Base-by-base conservation (phyloP, 1,140 invertebrate species). In the Eupristina koningsbergeri region DNA sequence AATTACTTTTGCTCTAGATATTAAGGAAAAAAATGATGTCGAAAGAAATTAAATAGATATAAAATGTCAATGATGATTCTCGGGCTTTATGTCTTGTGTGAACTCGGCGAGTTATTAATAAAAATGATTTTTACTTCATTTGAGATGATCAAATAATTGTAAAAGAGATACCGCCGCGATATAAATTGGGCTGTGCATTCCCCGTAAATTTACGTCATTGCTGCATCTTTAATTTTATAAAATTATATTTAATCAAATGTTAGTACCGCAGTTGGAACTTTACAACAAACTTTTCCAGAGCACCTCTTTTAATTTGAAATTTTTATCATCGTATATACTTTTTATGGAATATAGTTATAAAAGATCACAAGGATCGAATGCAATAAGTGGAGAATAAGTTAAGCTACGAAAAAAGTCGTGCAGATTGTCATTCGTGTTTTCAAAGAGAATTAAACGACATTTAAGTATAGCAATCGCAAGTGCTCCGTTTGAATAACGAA, bases 51-150 rank as follows among this genome's bases (percentile, higher is more conserved):
- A 0, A 41, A 41, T 41, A 6, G 22, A 7, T 26, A 41, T 6
- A 36, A 67, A 22, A 34, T 7, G 64, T 71, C 36, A 71, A n/a
- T 3, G 67, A 71, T 71, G 67, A 71, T 22, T 71, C 36, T 34
- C 0, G 19, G 6, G 15, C 19, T 64, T 17, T 9, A 41, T 41
- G 67, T n/a, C 67, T 71, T 41, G 36, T 22, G 36, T 26, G 67
- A n/a, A n/a, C 39, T 71, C 9, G 0, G 29, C 39, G 36, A 71
- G 26, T 71, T 8, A 71, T 22, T 22, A 1, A 71, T 71, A 41
- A 71, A 71, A 71, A 36, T 26, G 67, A 69, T 71, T 34, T 41
- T 71, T 71, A 19, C 34, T 19, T 71, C 67, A 41, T 41, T 39
- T 22, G 2, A 13, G 6, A 41, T 2, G 22, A 71, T 41, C 22